phyloP scores from a whole-genome alignment of 2,888 invertebrate genomes.

The Conops quadrifasciatus region DNA sequence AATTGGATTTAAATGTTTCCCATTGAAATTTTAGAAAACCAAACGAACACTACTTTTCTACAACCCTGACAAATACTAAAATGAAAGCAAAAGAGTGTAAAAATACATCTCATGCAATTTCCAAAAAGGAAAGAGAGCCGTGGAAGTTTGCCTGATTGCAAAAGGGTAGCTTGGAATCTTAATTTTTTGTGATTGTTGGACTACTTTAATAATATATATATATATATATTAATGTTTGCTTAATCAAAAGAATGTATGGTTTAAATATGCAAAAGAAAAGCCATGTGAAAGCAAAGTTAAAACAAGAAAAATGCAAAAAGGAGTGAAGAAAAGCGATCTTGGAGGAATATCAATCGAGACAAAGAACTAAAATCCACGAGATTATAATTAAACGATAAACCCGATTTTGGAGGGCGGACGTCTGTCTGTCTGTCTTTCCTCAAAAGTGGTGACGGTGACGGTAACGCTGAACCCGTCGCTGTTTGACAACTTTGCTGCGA shows the following conservation, averaged over 20 bases:
- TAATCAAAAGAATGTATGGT: too few species aligned
- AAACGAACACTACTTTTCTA: not conserved
- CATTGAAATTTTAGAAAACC: too few species aligned
- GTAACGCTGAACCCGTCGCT: too few species aligned
- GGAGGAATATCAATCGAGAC: not conserved
- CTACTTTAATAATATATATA: too few species aligned
- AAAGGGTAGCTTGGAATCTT: too few species aligned
- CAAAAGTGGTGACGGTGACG: too few species aligned
- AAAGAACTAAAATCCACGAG: conserved; percentile 4
- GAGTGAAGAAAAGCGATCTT: not conserved
- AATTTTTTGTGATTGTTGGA: too few species aligned
- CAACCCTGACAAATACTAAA: conserved; percentile 10
- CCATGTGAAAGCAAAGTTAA: conserved; percentile 14
- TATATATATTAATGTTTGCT: too few species aligned
- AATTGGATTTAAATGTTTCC: too few species aligned
- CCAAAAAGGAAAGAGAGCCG: not conserved
- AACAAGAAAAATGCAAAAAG: not conserved
- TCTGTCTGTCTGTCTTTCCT: conserved; percentile 7
- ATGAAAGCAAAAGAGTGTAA: conserved; percentile 7
- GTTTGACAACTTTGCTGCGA: conserved; percentile 3
- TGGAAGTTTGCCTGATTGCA: not conserved
- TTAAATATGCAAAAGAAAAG: conserved; percentile 7
- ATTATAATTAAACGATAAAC: conserved; percentile 28
- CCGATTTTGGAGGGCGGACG: conserved; percentile 18
- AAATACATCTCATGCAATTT: too few species aligned